A percentile compares a stretch with the other conserved stretches of the same genome.
Conservation (phyloP, 2,888 invertebrate species). For the Panorpa germanica region DNA sequence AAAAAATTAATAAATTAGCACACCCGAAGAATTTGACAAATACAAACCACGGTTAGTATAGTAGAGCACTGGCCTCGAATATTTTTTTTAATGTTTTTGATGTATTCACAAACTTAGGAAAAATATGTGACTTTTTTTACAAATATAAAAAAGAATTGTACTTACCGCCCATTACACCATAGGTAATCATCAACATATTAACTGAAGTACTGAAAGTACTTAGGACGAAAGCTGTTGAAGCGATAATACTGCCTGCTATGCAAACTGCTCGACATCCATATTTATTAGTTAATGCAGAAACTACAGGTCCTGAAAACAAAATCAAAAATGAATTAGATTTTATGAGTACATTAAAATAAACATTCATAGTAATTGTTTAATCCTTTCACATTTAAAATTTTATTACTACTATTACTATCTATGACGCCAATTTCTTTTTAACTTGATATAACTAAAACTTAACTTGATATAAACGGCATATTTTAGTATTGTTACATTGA, state of each 20-base stretch:
- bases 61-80: background rate
- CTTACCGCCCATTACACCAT: slow-evolving; percentile 83
- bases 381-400: no score
- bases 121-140: background rate
- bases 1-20: no score
- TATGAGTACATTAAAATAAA: slow-evolving; percentile 3
- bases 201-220: slow-evolving; percentile 77
- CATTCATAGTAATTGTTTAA: no score
- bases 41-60: no score
- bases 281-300: slow-evolving; percentile 89
- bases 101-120: no score
- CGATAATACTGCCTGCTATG: slow-evolving; percentile 76
- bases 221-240: slow-evolving; percentile 66
- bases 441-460: background rate
- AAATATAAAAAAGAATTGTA: slow-evolving; percentile 7
- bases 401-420: background rate
- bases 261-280: slow-evolving; percentile 90
- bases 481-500: no score
- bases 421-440: slow-evolving; percentile 1
- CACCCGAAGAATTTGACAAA: no score
- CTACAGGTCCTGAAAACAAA: slow-evolving; percentile 60
- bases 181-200: slow-evolving; percentile 77
- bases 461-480: background rate
- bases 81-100: no score
- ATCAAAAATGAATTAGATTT: slow-evolving; percentile 2